A percentile compares a stretch with the other conserved stretches of the same genome.
These are phyloP conservation scores for Neoaliturus tenellus DNA, from an alignment of 2,888 invertebrate genomes.

Conservation along the genomic window DNA sequence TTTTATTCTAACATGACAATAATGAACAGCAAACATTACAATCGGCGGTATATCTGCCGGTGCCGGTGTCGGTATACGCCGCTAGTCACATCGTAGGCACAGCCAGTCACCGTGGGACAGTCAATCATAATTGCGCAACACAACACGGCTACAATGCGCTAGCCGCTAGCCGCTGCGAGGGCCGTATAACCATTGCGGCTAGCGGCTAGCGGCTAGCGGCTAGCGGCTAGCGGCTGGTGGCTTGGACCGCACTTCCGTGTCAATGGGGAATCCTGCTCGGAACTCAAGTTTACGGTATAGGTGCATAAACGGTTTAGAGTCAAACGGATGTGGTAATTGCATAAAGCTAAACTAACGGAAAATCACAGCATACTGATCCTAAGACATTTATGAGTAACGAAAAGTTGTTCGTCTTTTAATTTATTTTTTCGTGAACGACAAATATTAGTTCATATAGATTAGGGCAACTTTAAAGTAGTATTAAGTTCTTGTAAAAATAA, in stretches of 20 bases:
- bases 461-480: no score
- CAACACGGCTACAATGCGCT: no score
- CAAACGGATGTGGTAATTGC: not conserved
- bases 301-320: no score
- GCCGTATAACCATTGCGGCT: not conserved
- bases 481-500: no score
- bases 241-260: not conserved
- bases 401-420: no score
- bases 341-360: no score
- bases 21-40: not conserved
- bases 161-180: not conserved
- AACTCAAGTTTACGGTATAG: not conserved
- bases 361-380: no score
- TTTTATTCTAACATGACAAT: no score
- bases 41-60: not conserved
- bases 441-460: no score
- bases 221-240: not conserved
- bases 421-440: no score
- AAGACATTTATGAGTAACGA: no score
- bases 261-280: not conserved
- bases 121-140: conserved; percentile 30
- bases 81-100: not conserved
- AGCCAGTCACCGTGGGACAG: conserved; percentile 11
- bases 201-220: conserved; percentile 9
- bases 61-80: not conserved